Evolutionary conservation across 2,113 vertebrate species (phyloP).

Genomic region (zebrafish (Danio rerio)): GRCz12tu NC_133192.1:38391001-38391500

Average conservation of each 20-base stretch:
- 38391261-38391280: slow-evolving; percentile 2
- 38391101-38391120: slow-evolving; percentile 39
- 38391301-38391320: slow-evolving; percentile 10
- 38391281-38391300: background rate
- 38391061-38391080: slow-evolving; percentile 43
- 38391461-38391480: too few relatives aligned
- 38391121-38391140: slow-evolving; percentile 34
- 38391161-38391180: slow-evolving; percentile 21
- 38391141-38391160: slow-evolving; percentile 38
- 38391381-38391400: background rate
- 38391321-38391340: slow-evolving; percentile 10
- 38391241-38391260: slow-evolving; percentile 31
- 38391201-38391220: slow-evolving; percentile 1
- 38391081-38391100: slow-evolving; percentile 39
- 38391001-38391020: slow-evolving; percentile 12
- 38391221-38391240: slow-evolving; percentile 19
- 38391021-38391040: slow-evolving; percentile 1
- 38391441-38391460: too few relatives aligned
- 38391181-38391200: slow-evolving; percentile 44
- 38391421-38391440: background rate
- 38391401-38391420: background rate
- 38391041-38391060: slow-evolving; percentile 21
- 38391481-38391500: too few relatives aligned
- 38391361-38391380: background rate
- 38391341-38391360: slow-evolving; percentile 11